Evolutionary conservation across 2,797 vertebrate genomes (phyloP), one percentile per base, ranked within the genome.

Genomic region (Echeneis naucrates): DNA sequence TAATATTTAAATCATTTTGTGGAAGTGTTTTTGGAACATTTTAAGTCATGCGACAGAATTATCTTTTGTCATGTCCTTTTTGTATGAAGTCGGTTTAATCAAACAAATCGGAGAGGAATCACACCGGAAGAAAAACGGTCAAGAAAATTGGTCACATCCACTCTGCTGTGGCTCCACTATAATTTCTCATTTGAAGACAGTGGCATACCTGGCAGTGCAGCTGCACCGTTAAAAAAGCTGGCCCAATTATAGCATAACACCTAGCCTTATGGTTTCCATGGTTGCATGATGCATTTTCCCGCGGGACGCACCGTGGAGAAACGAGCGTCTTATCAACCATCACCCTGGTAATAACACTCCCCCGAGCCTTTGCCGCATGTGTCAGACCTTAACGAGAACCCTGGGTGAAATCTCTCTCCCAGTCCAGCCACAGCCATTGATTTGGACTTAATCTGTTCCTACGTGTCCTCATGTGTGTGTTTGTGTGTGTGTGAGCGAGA

Each of bases 181-280:
- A 92, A 93, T 94, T 94, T 93, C 93, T 93, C 91, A 93, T 94
- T 93, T 94, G 92, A 93, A 92, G 94, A 94, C 88, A 76, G 87
- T 47, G 87, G 83, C 92, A 65, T 95, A 95, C 95, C 94, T 96
- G 94, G 91, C 93, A 88, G 93, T 83, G 83, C 88, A 87, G 93
- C 92, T 88, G 90, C 86, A 92, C 87, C 89, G 92, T 91, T 89
- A 93, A 94, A 95, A 94, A 93, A 87, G 87, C 92, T 84, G 93
- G 94, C 95, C 95, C 96, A 95, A 95, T 96, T 96, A 96, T 93
- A 93, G 94, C 93, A 93, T 95, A 92, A 94, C 95, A 94, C 95
- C 96, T 96, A 89, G 91, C 94, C 94, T 92, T 93, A 79, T 94
- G 82, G 96, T 98, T 98, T 96, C 97, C 97, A 98, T 97, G 96